A percentile compares a stretch with the other conserved stretches of the same genome.
Evolutionary conservation across 1,140 invertebrate species (phyloP).

Genomic region (Scaptomyza hsui): DNA sequence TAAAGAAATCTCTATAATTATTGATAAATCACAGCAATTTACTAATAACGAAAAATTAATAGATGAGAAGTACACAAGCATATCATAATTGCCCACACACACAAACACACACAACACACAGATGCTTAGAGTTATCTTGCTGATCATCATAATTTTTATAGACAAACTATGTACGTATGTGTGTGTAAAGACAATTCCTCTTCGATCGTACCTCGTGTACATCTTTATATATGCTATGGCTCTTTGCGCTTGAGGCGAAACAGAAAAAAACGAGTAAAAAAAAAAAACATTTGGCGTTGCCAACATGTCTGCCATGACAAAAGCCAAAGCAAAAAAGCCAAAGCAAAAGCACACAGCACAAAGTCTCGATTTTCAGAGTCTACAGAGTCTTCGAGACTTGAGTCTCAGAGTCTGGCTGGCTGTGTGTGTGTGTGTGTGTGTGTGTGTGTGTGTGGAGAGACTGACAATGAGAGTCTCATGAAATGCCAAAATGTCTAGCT

Average conservation of each 20-base stretch:
- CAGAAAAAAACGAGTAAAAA: constrained; percentile 54
- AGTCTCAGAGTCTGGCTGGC: constrained; percentile 29
- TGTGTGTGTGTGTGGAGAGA: constrained; percentile 15
- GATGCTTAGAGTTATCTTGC: constrained; percentile 24
- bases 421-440: background rate
- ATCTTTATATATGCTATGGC: constrained; percentile 61
- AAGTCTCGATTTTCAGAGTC: constrained; percentile 18
- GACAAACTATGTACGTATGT: constrained; percentile 2
- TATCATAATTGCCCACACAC: constrained; percentile 34
- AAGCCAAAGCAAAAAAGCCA: constrained; percentile 39
- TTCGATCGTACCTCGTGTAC: constrained; percentile 54
- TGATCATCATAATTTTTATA: constrained; percentile 40
- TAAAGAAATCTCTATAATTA: constrained; percentile 23
- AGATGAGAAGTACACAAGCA: background rate
- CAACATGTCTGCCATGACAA: constrained; percentile 81
- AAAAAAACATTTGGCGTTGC: constrained; percentile 71
- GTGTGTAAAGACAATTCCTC: constrained; percentile 19
- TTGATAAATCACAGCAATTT: constrained; percentile 13
- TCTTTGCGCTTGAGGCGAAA: constrained; percentile 37
- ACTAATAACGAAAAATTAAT: constrained; percentile 9
- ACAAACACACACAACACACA: too few relatives aligned
- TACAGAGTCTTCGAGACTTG: constrained; percentile 28
- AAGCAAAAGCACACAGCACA: background rate
- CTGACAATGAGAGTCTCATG: constrained; percentile 68
- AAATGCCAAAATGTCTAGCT: constrained; percentile 82